These are phyloP conservation scores for western clawed frog (Xenopus tropicalis) DNA, from an alignment of 2,113 vertebrate species.

Conservation along the genomic window DNA sequence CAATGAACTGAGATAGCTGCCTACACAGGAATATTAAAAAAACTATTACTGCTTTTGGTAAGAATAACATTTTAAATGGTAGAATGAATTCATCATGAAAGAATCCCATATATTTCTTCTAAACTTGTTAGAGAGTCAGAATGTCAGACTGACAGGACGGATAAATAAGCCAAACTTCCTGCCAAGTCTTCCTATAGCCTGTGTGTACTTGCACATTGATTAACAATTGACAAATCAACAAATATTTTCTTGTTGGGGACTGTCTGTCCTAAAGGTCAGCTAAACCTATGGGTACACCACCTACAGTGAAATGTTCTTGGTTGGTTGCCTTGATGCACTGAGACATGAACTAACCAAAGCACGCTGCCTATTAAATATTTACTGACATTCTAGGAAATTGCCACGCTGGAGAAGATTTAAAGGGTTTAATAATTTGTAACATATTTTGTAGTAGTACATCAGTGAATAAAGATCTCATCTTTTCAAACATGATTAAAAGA, in stretches of 20 bases:
- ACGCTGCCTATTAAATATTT: constrained; percentile 1
- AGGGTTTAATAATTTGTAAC: neutral
- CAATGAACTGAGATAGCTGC: no score
- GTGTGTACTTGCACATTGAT: constrained; percentile 9
- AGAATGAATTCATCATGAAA: no score
- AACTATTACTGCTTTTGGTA: no score
- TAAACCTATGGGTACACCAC: neutral
- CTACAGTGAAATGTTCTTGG: neutral
- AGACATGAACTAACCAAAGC: neutral
- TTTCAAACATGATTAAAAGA: neutral
- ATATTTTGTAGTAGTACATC: neutral
- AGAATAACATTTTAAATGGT: no score
- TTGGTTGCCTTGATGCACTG: constrained; percentile 3
- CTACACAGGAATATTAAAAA: no score
- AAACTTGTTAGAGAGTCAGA: neutral
- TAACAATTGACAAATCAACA: constrained; percentile 7
- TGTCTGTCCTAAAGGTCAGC: constrained; percentile 15
- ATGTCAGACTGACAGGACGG: neutral
- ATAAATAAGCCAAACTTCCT: constrained; percentile 13
- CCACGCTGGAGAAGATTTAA: neutral
- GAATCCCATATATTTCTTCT: no score
- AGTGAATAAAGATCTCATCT: neutral
- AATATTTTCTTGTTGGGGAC: neutral
- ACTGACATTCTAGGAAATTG: neutral
- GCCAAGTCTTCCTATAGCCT: neutral